A percentile compares a stretch with the other conserved stretches of the same genome.
These are phyloP conservation scores for Ammodytes dubius DNA, from an alignment of 2,113 vertebrate species.

Conservation along the genomic window DNA sequence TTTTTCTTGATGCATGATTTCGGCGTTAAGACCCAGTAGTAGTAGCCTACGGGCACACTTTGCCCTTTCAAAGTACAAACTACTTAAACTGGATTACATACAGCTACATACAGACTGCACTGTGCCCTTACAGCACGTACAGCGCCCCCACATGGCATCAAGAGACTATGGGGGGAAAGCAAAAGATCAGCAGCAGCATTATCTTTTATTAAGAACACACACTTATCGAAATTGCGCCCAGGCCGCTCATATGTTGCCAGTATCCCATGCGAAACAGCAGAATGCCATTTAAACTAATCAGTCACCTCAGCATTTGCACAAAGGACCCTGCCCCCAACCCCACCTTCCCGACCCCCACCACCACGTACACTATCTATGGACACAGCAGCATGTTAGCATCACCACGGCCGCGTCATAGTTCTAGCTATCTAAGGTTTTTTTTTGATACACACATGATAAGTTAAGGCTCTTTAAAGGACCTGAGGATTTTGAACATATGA, in stretches of 20 bases:
- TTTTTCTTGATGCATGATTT: slow-evolving; percentile 81
- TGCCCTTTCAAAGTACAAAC: slow-evolving; percentile 75
- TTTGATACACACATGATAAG: slow-evolving; percentile 80
- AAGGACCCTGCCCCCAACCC: slow-evolving; percentile 33
- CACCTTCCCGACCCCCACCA: slow-evolving; percentile 22
- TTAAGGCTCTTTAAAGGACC: slow-evolving; percentile 89
- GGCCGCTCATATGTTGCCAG: slow-evolving; percentile 76
- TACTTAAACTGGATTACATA: slow-evolving; percentile 79
- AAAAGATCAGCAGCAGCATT: slow-evolving; percentile 82
- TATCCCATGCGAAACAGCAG: slow-evolving; percentile 72
- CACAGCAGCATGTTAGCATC: slow-evolving; percentile 76
- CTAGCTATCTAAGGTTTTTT: slow-evolving; percentile 63
- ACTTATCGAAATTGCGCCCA: slow-evolving; percentile 71
- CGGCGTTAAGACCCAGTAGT: slow-evolving; percentile 74
- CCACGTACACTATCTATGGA: slow-evolving; percentile 53
- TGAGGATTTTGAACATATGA: slow-evolving; percentile 88
- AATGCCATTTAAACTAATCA: slow-evolving; percentile 54
- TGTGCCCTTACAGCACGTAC: slow-evolving; percentile 71
- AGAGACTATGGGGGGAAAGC: slow-evolving; percentile 75
- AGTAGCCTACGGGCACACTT: slow-evolving; percentile 75
- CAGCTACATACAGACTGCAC: slow-evolving; percentile 78
- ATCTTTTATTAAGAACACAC: slow-evolving; percentile 75
- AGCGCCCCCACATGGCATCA: slow-evolving; percentile 78
- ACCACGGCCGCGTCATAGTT: slow-evolving; percentile 60
- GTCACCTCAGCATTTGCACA: slow-evolving; percentile 45